Conservation (phyloP, 2,797 vertebrate genomes). For the Chaenodraco wilsoni region DNA sequence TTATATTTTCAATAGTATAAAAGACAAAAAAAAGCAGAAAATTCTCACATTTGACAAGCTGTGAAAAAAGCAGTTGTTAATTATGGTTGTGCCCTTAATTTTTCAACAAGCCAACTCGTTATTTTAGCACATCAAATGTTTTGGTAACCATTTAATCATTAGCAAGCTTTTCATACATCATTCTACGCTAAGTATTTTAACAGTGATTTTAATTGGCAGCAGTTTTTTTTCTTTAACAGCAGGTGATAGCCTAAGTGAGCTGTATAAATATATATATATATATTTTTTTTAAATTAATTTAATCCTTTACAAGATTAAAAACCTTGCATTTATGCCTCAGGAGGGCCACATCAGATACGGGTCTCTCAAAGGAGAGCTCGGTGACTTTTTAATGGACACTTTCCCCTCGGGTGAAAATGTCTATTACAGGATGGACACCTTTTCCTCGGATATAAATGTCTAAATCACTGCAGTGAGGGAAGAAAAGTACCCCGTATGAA, state of each 20-base stretch:
- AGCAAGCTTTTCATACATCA: constrained; percentile 3
- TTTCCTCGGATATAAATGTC: constrained; percentile 55
- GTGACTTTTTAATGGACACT: constrained; percentile 66
- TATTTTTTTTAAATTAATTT: constrained; percentile 10
- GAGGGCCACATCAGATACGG: constrained; percentile 53
- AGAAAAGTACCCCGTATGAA: constrained; percentile 31
- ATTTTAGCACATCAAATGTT: constrained; percentile 1
- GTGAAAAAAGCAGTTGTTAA: neutral
- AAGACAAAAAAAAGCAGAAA: neutral
- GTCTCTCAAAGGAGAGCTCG: constrained; percentile 54
- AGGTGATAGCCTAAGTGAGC: constrained; percentile 30
- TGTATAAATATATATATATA: constrained; percentile 3
- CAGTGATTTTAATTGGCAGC: neutral
- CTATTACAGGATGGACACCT: constrained; percentile 58
- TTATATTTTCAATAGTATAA: no score
- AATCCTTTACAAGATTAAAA: constrained; percentile 53
- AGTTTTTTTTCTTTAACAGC: constrained; percentile 33
- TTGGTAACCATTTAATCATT: neutral
- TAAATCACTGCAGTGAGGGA: constrained; percentile 41
- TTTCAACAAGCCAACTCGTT: neutral
- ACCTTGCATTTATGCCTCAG: constrained; percentile 37
- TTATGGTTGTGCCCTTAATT: neutral
- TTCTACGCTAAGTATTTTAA: no score
- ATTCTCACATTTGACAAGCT: neutral
- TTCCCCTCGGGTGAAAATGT: constrained; percentile 53